Percentiles rank a stretch among this genome's conserved stretches.
Conservation (phyloP, 1,140 invertebrate species). For the Drosophila pectinifera region DNA sequence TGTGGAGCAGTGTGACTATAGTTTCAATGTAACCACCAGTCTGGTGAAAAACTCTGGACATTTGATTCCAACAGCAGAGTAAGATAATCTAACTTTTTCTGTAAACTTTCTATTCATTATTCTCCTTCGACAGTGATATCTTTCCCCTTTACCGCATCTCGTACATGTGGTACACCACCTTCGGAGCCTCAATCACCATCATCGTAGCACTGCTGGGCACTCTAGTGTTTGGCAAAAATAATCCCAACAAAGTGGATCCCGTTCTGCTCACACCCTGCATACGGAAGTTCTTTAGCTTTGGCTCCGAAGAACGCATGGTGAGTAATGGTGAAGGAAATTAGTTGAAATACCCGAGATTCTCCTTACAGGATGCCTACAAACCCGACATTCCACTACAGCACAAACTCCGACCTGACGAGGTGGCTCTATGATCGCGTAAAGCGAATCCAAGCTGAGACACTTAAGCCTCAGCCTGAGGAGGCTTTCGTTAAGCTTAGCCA, state of each 20-base stretch:
- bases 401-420: conserved; percentile 65
- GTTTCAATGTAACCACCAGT: conserved; percentile 70
- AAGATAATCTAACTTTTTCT: background rate
- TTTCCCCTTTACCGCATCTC: conserved; percentile 88
- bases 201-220: conserved; percentile 85
- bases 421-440: conserved; percentile 55
- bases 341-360: background rate
- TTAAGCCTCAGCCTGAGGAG: too few species aligned
- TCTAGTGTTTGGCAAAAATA: conserved; percentile 81
- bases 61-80: conserved; percentile 45
- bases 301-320: conserved; percentile 34
- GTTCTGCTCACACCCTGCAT: conserved; percentile 75
- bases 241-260: conserved; percentile 68
- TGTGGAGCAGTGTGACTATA: conserved; percentile 90
- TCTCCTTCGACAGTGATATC: conserved; percentile 84
- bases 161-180: conserved; percentile 89
- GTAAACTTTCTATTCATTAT: background rate
- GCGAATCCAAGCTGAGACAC: background rate
- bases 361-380: conserved; percentile 48
- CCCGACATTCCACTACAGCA: conserved; percentile 58
- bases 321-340: background rate
- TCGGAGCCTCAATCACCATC: conserved; percentile 87
- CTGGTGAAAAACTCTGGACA: conserved; percentile 29
- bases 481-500: background rate
- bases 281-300: conserved; percentile 65